Percentiles rank a stretch among this genome's conserved stretches.
Conservation (phyloP, 2,888 invertebrate species). For the Drosophila picticornis region DNA sequence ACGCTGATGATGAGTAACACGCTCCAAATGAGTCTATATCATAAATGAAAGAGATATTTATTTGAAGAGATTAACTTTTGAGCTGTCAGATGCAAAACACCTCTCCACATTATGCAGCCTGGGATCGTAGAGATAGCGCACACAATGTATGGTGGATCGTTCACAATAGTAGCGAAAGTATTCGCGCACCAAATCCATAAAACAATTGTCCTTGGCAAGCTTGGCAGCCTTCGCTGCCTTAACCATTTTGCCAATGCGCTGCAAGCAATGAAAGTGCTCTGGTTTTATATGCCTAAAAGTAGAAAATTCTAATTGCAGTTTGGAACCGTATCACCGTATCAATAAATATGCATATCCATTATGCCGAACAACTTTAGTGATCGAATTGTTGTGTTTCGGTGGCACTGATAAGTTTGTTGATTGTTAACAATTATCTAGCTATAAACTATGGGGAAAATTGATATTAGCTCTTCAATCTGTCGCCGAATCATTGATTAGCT, state of each 20-base stretch:
- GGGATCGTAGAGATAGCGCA: slow-evolving; percentile 81
- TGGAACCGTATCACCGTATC: background rate
- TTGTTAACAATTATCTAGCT: slow-evolving; percentile 24
- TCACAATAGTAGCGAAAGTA: slow-evolving; percentile 82
- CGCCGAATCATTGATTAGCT: slow-evolving; percentile 61
- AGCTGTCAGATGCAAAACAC: slow-evolving; percentile 40
- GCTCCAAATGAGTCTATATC: slow-evolving; percentile 78
- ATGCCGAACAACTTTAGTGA: slow-evolving; percentile 55
- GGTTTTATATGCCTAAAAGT: slow-evolving; percentile 28
- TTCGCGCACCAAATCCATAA: slow-evolving; percentile 60
- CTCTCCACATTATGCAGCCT: slow-evolving; percentile 78
- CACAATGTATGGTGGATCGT: slow-evolving; percentile 82
- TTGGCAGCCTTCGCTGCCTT: slow-evolving; percentile 4
- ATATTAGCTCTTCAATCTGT: slow-evolving; percentile 11
- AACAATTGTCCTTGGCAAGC: slow-evolving; percentile 24
- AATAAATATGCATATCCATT: slow-evolving; percentile 51
- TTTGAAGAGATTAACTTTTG: too few species aligned
- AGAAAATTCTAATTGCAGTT: slow-evolving; percentile 35
- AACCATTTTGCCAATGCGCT: slow-evolving; percentile 44
- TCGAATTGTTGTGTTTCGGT: slow-evolving; percentile 68
- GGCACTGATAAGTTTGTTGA: slow-evolving; percentile 53
- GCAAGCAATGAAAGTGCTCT: background rate
- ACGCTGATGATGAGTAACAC: slow-evolving; percentile 74
- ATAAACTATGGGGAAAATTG: slow-evolving; percentile 20
- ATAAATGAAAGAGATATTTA: background rate